Evolutionary conservation across 2,888 invertebrate species (phyloP).

Genomic region (Dryadula phaetusa): DNA sequence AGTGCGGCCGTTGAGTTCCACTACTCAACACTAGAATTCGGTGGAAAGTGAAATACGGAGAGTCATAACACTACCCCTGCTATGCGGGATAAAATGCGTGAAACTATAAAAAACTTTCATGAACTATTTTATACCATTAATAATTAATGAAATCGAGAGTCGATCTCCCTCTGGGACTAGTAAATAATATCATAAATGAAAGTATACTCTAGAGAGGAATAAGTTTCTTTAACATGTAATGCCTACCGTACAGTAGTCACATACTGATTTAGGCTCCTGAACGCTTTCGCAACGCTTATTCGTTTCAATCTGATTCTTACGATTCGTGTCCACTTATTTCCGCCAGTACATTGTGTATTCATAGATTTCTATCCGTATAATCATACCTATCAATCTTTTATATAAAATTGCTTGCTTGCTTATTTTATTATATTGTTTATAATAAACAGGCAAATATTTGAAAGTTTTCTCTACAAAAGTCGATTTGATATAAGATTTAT

Average conservation of each 20-base stretch:
- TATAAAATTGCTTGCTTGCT: slow-evolving; percentile 23
- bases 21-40: too few species aligned
- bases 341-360: slow-evolving; percentile 66
- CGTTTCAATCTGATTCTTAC: slow-evolving; percentile 36
- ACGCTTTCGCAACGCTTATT: slow-evolving; percentile 37
- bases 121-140: background rate
- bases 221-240: slow-evolving; percentile 35
- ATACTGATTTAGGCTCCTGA: slow-evolving; percentile 31
- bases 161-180: background rate
- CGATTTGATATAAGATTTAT: too few species aligned
- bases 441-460: background rate
- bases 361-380: slow-evolving; percentile 55
- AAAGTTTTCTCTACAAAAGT: too few species aligned
- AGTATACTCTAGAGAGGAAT: slow-evolving; percentile 22
- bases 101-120: too few species aligned
- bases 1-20: too few species aligned
- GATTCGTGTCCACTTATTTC: slow-evolving; percentile 65
- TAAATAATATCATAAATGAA: slow-evolving; percentile 30
- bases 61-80: too few species aligned
- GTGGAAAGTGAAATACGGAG: too few species aligned
- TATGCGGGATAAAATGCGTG: too few species aligned
- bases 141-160: background rate
- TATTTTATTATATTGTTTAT: slow-evolving; percentile 30
- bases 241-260: background rate
- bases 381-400: slow-evolving; percentile 31